phyloP scores from a whole-genome alignment of 1,140 invertebrate genomes.

The Drosophila kurseongensis region DNA sequence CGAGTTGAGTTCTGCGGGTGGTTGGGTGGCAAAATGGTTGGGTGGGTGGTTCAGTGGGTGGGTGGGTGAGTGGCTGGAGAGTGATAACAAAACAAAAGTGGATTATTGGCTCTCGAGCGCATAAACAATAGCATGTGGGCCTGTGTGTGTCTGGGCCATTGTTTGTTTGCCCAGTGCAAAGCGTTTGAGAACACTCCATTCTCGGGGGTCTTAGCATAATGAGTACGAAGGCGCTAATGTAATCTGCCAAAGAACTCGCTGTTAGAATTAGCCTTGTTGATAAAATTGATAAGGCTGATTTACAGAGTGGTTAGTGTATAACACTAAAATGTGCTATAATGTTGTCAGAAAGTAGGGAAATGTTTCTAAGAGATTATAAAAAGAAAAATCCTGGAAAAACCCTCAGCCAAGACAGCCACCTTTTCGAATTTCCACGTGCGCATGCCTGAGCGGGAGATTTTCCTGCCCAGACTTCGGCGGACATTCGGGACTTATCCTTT shows the following conservation, averaged over 20 bases:
- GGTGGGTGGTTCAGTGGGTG: slow-evolving; percentile 6
- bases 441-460: slow-evolving; percentile 61
- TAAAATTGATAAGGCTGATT: neutral
- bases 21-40: neutral
- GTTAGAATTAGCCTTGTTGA: slow-evolving; percentile 11
- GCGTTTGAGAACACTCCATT: slow-evolving; percentile 33
- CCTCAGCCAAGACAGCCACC: slow-evolving; percentile 50
- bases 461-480: slow-evolving; percentile 14
- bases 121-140: slow-evolving; percentile 63
- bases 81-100: slow-evolving; percentile 82
- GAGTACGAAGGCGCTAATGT: slow-evolving; percentile 19
- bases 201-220: slow-evolving; percentile 27
- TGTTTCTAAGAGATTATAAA: neutral
- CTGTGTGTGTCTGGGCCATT: slow-evolving; percentile 12
- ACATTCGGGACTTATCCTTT: slow-evolving; percentile 10
- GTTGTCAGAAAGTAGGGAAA: slow-evolving; percentile 31
- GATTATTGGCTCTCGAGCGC: slow-evolving; percentile 78
- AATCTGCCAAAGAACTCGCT: slow-evolving; percentile 12
- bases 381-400: neutral
- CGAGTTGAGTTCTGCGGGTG: slow-evolving; percentile 31
- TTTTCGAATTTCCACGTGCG: slow-evolving; percentile 51
- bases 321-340: slow-evolving; percentile 44
- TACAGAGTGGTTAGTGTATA: slow-evolving; percentile 35
- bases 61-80: slow-evolving; percentile 33
- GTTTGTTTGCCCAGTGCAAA: slow-evolving; percentile 51